Percentiles rank a stretch among this genome's conserved stretches.
Conservation (phyloP, 1,140 invertebrate genomes). For the Phenacoccus solenopsis region DNA sequence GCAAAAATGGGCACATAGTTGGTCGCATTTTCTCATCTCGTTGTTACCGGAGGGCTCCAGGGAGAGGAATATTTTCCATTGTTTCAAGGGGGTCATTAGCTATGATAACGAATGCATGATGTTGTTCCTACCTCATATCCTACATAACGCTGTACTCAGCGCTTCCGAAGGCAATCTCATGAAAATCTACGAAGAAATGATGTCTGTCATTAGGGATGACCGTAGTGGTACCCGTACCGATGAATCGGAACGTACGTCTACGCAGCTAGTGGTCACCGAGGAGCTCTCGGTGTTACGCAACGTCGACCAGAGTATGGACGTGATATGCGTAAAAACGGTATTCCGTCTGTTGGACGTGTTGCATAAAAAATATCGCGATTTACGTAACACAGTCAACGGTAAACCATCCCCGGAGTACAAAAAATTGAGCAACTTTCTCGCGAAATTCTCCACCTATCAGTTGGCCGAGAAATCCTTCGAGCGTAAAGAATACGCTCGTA, state of each 20-base stretch:
- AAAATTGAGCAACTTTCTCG: constrained; percentile 34
- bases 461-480: constrained; percentile 55
- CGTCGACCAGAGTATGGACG: not conserved
- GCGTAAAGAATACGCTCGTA: constrained; percentile 55
- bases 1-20: constrained; percentile 58
- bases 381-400: constrained; percentile 19
- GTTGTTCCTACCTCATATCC: constrained; percentile 56
- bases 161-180: not conserved
- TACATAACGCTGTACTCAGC: constrained; percentile 28
- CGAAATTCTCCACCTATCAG: constrained; percentile 47
- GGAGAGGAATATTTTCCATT: constrained; percentile 42
- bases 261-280: not conserved
- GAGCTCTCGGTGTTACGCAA: not conserved
- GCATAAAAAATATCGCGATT: constrained; percentile 19
- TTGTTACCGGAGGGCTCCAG: constrained; percentile 38
- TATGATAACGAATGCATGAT: constrained; percentile 49
- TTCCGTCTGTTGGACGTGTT: constrained; percentile 47
- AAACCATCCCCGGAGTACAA: not conserved
- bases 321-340: constrained; percentile 45
- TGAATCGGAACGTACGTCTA: not conserved
- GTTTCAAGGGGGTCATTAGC: constrained; percentile 54
- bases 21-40: constrained; percentile 45
- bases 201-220: not conserved
- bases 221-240: not conserved
- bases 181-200: constrained; percentile 6